Evolutionary conservation across 2,888 invertebrate species (phyloP), one percentile per base, ranked within the genome.

Genomic region (Siphlonurus alternatus): DNA sequence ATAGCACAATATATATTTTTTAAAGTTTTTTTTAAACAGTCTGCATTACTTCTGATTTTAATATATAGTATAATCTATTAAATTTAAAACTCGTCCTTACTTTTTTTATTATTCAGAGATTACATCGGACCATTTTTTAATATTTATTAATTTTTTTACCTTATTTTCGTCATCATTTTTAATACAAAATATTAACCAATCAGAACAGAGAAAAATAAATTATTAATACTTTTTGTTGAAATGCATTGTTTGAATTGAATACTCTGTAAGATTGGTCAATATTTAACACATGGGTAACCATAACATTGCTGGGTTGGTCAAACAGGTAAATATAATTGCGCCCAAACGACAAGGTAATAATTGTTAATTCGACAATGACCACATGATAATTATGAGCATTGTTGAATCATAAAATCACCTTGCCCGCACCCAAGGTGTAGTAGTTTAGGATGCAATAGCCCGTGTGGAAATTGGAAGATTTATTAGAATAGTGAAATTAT

Each of bases 111-210:
- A 38, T 38, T 38, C 38, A 38, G 38, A 38, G 38, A 38, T 38
- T 38, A 38, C 15, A 38, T 38, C 38, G 38, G 38, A 38, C 38
- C 38, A 38, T 38, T 38, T 38, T 10, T 38, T n/a, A n/a, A 38
- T 38, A 38, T 38, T 38, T 10, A 10, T 10, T 38, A 38, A 5
- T 38, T 38, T 38, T 38, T 38, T 38, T n/a, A n/a, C n/a, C 38
- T 38, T 38, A 38, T 38, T 38, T 38, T 38, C 15, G 5, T 38
- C 5, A 38, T 38, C 38, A 5, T 5, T 38, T 15, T 18, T 60
- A 60, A 60, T 2, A n/a, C 60, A 60, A 23, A 22, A 60, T 60
- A 22, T 23, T 60, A 7, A 59, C 59, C 59, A 59, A 22, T 59
- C 22, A 20, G 10, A n/a, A 10, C 22, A 59, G 19, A 19, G 18